These are phyloP conservation scores for Diadumene lineata DNA, from an alignment of 92 coral and sea anemone genomes.

Conservation along the genomic window DNA sequence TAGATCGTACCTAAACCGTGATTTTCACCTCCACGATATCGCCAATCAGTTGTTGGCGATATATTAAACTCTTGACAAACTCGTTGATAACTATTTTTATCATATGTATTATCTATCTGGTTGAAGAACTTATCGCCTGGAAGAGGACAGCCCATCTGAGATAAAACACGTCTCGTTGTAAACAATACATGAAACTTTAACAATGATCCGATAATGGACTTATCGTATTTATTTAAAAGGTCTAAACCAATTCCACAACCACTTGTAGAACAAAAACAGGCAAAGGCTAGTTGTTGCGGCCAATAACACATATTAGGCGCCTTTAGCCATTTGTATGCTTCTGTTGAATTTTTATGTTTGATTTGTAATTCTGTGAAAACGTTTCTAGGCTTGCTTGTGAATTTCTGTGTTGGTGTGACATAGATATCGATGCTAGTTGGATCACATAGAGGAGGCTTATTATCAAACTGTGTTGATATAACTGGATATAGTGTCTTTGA, in stretches of 20 bases:
- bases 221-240: not conserved
- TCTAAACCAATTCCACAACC: slow-evolving; percentile 38
- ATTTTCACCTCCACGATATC: slow-evolving; percentile 16
- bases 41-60: slow-evolving; percentile 20
- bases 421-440: slow-evolving; percentile 2
- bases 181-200: slow-evolving; percentile 43
- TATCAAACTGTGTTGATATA: not conserved
- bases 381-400: slow-evolving; percentile 17
- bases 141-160: slow-evolving; percentile 20
- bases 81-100: slow-evolving; percentile 16
- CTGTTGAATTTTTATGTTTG: not conserved
- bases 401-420: slow-evolving; percentile 7
- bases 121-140: slow-evolving; percentile 31
- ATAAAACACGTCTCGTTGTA: slow-evolving; percentile 28
- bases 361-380: slow-evolving; percentile 18
- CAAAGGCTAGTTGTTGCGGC: slow-evolving; percentile 57
- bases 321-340: slow-evolving; percentile 29
- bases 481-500: not conserved
- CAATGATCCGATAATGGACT: not conserved
- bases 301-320: slow-evolving; percentile 44
- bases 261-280: slow-evolving; percentile 39
- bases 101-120: slow-evolving; percentile 12
- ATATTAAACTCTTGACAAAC: slow-evolving; percentile 32
- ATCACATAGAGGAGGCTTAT: not conserved
- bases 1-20: slow-evolving; percentile 21